phyloP scores from a whole-genome alignment of 2,888 invertebrate genomes.

The Dilophus febrilis region DNA sequence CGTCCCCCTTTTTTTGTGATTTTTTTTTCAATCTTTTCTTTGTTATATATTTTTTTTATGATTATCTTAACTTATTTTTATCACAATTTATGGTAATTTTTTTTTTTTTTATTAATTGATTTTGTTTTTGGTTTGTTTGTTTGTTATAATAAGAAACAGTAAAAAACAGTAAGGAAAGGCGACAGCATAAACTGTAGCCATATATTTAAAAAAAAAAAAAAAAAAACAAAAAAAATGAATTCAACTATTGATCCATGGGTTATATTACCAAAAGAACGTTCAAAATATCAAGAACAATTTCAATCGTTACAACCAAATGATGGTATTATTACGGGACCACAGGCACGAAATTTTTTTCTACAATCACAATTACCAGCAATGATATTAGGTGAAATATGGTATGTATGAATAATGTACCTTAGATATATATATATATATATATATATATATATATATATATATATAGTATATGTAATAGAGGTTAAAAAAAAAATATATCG shows the following conservation, averaged over 20 bases:
- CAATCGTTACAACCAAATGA: constrained; percentile 67
- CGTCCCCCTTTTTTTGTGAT: not conserved
- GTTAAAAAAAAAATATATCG: no score
- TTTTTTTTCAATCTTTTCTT: not conserved
- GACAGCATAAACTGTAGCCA: no score
- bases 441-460: no score
- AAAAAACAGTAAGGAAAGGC: no score
- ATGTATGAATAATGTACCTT: constrained; percentile 23
- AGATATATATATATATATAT: constrained; percentile 3
- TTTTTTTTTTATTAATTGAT: not conserved
- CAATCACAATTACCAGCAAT: constrained; percentile 81
- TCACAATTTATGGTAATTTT: not conserved
- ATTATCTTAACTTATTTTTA: not conserved
- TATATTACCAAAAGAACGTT: constrained; percentile 71
- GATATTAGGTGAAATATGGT: constrained; percentile 91
- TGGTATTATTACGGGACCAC: constrained; percentile 79
- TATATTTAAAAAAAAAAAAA: no score
- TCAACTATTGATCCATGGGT: constrained; percentile 62
- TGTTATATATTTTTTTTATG: not conserved
- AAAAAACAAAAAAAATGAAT: constrained; percentile 25
- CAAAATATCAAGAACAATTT: constrained; percentile 84
- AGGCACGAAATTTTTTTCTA: constrained; percentile 84
- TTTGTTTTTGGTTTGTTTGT: no score
- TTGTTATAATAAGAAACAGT: no score
- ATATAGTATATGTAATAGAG: no score